Conservation (phyloP, 1,140 invertebrate genomes). For the Carposina sasakii region DNA sequence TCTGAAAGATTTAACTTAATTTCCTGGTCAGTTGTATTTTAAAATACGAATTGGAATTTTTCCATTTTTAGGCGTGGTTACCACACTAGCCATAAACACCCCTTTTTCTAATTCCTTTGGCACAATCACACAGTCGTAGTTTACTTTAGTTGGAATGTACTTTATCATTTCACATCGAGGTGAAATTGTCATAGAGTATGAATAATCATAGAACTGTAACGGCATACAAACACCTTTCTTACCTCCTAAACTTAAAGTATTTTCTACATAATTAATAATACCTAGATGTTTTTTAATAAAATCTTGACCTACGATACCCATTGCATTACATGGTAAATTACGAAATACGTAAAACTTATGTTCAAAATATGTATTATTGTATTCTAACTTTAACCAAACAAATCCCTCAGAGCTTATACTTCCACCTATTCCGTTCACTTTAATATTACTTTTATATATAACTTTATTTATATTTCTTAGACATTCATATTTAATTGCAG, state of each 20-base stretch:
- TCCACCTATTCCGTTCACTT: neutral
- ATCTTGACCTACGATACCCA: constrained; percentile 4
- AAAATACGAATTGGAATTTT: neutral
- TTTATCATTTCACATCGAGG: neutral
- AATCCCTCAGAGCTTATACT: neutral
- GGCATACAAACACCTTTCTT: neutral
- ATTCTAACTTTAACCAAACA: neutral
- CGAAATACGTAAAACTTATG: constrained; percentile 4
- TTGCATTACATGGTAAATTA: neutral
- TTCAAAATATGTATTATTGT: neutral
- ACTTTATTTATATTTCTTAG: neutral
- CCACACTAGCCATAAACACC: neutral
- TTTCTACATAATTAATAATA: neutral
- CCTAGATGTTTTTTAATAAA: constrained; percentile 4
- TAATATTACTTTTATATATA: neutral
- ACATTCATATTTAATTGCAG: neutral
- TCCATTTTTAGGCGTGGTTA: neutral
- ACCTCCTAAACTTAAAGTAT: neutral
- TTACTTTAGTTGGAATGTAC: too few relatives aligned
- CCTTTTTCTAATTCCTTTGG: neutral
- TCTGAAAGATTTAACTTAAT: neutral
- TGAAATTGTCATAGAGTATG: neutral
- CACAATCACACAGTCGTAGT: constrained; percentile 2
- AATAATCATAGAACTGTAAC: neutral
- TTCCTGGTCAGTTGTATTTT: neutral